phyloP scores from a whole-genome alignment of 2,797 vertebrate species.

The Selene dorsalis region DNA sequence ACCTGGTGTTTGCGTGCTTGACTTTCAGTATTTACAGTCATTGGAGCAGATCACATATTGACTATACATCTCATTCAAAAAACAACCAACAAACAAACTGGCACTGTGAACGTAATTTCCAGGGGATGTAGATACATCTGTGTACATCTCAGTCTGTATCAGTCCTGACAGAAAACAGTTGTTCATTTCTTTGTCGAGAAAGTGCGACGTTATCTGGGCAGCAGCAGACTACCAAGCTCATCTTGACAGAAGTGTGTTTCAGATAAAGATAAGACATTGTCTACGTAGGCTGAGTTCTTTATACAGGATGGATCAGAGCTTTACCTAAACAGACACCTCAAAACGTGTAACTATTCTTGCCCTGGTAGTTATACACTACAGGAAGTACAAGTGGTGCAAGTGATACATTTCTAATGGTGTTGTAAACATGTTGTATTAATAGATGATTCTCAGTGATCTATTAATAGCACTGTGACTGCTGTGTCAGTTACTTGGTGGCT shows the following conservation, averaged over 20 bases:
- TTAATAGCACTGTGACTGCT: constrained; percentile 36
- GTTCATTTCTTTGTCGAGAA: background rate
- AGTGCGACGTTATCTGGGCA: no score
- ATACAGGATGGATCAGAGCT: background rate
- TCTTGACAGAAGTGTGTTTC: background rate
- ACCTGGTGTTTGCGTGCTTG: no score
- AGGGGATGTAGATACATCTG: background rate
- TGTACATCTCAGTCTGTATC: background rate
- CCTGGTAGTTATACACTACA: background rate
- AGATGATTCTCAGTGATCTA: constrained; percentile 52
- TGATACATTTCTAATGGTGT: background rate
- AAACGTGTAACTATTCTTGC: background rate
- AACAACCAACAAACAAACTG: background rate
- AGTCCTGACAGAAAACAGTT: background rate
- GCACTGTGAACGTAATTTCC: background rate
- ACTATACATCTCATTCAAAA: background rate
- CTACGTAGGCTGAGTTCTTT: background rate
- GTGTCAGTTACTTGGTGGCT: constrained; percentile 31
- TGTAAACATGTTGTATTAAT: constrained; percentile 37
- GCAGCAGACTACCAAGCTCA: background rate
- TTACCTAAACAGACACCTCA: background rate
- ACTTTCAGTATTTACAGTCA: no score
- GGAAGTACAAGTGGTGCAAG: background rate
- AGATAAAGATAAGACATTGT: background rate
- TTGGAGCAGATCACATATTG: no score